Conservation (phyloP, 2,888 invertebrate genomes). For the Sesia apiformis region DNA sequence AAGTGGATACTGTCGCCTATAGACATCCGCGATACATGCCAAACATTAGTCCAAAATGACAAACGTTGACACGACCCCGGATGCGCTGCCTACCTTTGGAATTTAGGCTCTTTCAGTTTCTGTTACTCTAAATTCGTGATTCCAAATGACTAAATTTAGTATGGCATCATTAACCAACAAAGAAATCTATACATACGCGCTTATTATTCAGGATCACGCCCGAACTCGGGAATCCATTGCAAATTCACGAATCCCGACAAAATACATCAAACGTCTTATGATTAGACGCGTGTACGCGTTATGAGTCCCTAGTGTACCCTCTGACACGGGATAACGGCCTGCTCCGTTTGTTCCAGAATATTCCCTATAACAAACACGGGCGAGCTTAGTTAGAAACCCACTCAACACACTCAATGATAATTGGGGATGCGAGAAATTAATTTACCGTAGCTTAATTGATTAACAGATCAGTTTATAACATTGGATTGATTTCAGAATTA, state of each 20-base stretch:
- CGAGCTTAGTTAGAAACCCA: not conserved
- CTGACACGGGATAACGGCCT: constrained; percentile 2
- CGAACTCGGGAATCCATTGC: constrained; percentile 10
- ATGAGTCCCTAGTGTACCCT: constrained; percentile 15
- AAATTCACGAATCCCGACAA: constrained; percentile 11
- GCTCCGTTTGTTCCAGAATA: not conserved
- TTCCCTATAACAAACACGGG: not conserved
- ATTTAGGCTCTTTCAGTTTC: too few relatives aligned
- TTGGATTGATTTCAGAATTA: too few relatives aligned
- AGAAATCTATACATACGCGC: constrained; percentile 1
- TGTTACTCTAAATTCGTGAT: too few relatives aligned
- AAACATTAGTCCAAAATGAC: too few relatives aligned
- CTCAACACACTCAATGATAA: not conserved
- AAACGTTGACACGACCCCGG: too few relatives aligned
- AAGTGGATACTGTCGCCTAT: too few relatives aligned
- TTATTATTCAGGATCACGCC: constrained; percentile 15
- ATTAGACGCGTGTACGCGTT: constrained; percentile 20
- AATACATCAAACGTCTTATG: constrained; percentile 26
- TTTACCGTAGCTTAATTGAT: not conserved
- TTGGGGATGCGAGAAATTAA: not conserved
- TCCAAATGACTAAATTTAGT: too few relatives aligned
- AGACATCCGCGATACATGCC: too few relatives aligned
- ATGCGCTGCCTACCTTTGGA: too few relatives aligned
- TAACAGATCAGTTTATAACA: not conserved
- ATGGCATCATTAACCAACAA: too few relatives aligned